Conservation (phyloP, 2,797 vertebrate genomes). For the Coreius guichenoti region DNA sequence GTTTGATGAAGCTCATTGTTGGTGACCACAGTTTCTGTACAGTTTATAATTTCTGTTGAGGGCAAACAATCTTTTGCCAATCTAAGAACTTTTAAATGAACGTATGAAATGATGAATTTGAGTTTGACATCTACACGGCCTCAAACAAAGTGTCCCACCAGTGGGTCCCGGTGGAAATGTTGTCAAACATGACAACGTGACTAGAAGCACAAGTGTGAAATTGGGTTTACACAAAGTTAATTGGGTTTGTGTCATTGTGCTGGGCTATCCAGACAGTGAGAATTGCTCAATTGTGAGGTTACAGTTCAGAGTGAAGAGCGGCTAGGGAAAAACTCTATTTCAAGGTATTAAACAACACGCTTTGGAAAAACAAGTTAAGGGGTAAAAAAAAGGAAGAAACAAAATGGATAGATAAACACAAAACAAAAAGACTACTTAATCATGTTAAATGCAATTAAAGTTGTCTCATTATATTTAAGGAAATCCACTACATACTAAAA, state of each 20-base stretch:
- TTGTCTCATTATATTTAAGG: not conserved
- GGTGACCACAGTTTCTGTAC: not conserved
- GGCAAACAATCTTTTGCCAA: constrained; percentile 31
- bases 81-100: constrained; percentile 46
- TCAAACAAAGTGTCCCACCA: constrained; percentile 47
- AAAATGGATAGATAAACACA: not conserved
- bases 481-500: not conserved
- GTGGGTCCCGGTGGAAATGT: constrained; percentile 49
- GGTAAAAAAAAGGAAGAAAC: not conserved
- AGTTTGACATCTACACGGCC: constrained; percentile 40
- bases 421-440: not conserved
- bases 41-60: not conserved
- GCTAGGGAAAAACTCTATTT: constrained; percentile 44
- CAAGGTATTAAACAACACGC: constrained; percentile 28
- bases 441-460: not conserved
- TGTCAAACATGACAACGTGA: constrained; percentile 62
- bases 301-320: constrained; percentile 44
- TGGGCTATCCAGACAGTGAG: constrained; percentile 60
- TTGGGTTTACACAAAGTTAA: constrained; percentile 66
- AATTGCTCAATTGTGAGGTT: constrained; percentile 61
- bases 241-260: constrained; percentile 63
- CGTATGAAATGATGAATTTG: constrained; percentile 36
- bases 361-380: not conserved
- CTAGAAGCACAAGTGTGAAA: constrained; percentile 63
- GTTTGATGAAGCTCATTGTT: not conserved